These are phyloP conservation scores for Otocyon megalotis DNA, from an alignment of 2,113 vertebrate genomes.

Conservation along the genomic window DNA sequence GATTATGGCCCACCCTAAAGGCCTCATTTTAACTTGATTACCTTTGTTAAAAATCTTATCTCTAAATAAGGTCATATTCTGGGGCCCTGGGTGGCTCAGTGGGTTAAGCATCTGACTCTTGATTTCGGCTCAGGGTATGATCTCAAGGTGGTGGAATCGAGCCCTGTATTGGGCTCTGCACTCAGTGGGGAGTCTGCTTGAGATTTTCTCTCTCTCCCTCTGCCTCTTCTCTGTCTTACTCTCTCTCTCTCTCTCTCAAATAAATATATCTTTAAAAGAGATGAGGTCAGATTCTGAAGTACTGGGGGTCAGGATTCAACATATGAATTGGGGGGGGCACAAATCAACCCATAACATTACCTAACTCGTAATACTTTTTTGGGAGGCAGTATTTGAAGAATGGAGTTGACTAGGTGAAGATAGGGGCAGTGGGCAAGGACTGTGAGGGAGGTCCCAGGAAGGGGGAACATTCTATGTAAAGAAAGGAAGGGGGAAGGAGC, in stretches of 20 bases:
- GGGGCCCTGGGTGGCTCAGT: background rate
- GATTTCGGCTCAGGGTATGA: background rate
- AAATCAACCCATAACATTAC: background rate
- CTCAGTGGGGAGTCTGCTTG: background rate
- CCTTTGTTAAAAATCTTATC: background rate
- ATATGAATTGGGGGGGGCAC: background rate
- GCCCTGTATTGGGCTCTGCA: background rate
- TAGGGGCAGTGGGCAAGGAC: background rate
- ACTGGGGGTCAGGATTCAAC: background rate
- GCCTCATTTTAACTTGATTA: background rate
- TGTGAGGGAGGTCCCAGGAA: background rate
- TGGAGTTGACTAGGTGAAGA: background rate
- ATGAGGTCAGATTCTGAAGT: background rate
- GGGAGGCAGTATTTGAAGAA: background rate
- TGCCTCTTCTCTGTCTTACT: background rate
- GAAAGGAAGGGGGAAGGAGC: background rate
- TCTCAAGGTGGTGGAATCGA: background rate
- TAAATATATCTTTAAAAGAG: background rate
- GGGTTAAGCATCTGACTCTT: background rate
- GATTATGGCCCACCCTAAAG: background rate
- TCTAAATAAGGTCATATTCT: background rate
- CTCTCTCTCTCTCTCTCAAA: background rate
- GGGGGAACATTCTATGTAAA: no score
- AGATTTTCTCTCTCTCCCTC: background rate
- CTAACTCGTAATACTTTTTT: background rate